A percentile compares a stretch with the other conserved stretches of the same genome.
Conservation (phyloP, 2,888 invertebrate species). For the Rotaria socialis region DNA sequence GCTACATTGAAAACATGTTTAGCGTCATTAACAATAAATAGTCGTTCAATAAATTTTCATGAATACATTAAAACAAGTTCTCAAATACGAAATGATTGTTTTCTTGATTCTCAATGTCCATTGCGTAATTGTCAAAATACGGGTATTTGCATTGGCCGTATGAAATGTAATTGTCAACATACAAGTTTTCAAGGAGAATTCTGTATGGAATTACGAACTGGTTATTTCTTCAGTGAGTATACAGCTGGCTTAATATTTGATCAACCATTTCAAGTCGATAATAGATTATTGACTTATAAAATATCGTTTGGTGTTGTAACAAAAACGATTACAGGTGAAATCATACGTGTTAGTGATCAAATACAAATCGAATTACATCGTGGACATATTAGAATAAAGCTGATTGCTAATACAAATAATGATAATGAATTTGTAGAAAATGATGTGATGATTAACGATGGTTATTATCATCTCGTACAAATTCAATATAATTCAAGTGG, state of each 20-base stretch:
- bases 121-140: not conserved
- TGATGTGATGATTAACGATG: constrained; percentile 14
- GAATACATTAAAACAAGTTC: not conserved
- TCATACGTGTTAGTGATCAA: constrained; percentile 5
- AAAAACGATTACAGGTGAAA: not conserved
- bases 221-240: constrained; percentile 4
- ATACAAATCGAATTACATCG: constrained; percentile 23
- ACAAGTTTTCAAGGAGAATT: constrained; percentile 33
- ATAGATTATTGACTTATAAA: not conserved
- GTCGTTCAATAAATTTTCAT: not conserved
- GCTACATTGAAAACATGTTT: constrained; percentile 20
- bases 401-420: not conserved
- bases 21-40: constrained; percentile 36
- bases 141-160: not conserved
- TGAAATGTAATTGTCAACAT: constrained; percentile 19
- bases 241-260: constrained; percentile 4
- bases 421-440: not conserved
- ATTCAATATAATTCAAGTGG: not conserved
- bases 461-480: constrained; percentile 22
- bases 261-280: not conserved
- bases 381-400: not conserved
- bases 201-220: not conserved
- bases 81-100: not conserved
- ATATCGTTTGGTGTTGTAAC: not conserved
- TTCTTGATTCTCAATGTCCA: constrained; percentile 27